Base-by-base conservation (phyloP, 1,140 invertebrate genomes). In the Epicauta chinensis region DNA sequence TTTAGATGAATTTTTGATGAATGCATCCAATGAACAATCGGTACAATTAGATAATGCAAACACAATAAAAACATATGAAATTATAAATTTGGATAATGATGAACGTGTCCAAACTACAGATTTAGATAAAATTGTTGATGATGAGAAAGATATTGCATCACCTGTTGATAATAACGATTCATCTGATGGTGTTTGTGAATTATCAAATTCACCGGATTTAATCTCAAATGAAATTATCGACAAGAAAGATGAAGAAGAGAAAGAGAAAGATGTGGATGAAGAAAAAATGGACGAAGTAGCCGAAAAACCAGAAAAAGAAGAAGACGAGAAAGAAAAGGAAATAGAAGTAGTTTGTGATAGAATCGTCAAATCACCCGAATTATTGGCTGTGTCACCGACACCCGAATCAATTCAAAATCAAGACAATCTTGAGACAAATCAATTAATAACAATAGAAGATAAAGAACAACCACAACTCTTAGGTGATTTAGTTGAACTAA, bases 1-100 rank as follows among this genome's bases (percentile, higher is more conserved):
- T 61, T 65, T 81, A 13, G 71, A 77, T 39, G 73, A 72, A 36
- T 69, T 72, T 41, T 50, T 68, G 44, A 70, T 74, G 55, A 71
- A 59, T n/a, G n/a, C n/a, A 38, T 53, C 50, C 10, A 37, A 53
- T 11, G 37, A 64, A 50, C 63, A 65, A 10, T 59, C 63, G 1
- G 58, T 64, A 42, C n/a, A n/a, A n/a, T n/a, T n/a, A n/a, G n/a
- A n/a, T n/a, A n/a, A n/a, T n/a, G 62, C 63, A 9, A 58, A 63
- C 55, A 41, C 64, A 5, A 56, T 57, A 16, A 59, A 67, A 36
- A 59, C 62, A 36, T n/a, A 55, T 53, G 16, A 48, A 7, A 34
- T 39, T 3, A 31, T 39, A 1, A 29, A 34, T 16, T 10, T 53
- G 1, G 52, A 61, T 50, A 62, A 60, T 36, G 60, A 60, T 16